Evolutionary conservation across 2,797 vertebrate species (phyloP).

Genomic region (Macrochelys suwanniensis): DNA sequence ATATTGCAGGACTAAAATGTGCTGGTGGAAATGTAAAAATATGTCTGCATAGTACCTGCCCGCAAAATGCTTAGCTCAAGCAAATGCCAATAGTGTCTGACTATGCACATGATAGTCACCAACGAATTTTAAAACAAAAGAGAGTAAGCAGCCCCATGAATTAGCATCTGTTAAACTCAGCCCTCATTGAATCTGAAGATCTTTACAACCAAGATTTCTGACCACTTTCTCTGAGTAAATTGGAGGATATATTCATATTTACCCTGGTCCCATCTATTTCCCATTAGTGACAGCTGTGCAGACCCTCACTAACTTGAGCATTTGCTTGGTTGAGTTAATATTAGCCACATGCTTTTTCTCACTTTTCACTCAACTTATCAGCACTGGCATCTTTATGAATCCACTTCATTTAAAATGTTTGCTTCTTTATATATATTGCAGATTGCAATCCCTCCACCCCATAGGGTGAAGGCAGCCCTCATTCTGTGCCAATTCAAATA

Average conservation of each 20-base stretch:
- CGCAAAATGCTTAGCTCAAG: background rate
- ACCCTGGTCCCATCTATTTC: background rate
- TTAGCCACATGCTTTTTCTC: constrained; percentile 32
- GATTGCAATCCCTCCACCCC: background rate
- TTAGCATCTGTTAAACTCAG: background rate
- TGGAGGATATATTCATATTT: background rate
- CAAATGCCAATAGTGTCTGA: background rate
- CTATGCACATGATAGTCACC: background rate
- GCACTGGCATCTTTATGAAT: constrained; percentile 17
- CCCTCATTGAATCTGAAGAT: background rate
- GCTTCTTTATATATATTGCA: background rate
- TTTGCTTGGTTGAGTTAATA: constrained; percentile 46
- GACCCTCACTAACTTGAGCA: background rate
- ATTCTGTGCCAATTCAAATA: background rate
- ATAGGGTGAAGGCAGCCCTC: background rate
- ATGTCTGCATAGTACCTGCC: background rate
- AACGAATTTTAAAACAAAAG: background rate
- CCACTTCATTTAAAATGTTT: constrained; percentile 21
- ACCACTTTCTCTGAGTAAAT: constrained; percentile 1
- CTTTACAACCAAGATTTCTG: background rate
- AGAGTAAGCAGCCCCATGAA: background rate
- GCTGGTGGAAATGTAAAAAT: background rate
- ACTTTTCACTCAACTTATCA: constrained; percentile 48
- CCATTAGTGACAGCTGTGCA: background rate
- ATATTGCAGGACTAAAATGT: background rate